Evolutionary conservation across 2,888 invertebrate genomes (phyloP).

Genomic region (Harmothoe impar): DNA sequence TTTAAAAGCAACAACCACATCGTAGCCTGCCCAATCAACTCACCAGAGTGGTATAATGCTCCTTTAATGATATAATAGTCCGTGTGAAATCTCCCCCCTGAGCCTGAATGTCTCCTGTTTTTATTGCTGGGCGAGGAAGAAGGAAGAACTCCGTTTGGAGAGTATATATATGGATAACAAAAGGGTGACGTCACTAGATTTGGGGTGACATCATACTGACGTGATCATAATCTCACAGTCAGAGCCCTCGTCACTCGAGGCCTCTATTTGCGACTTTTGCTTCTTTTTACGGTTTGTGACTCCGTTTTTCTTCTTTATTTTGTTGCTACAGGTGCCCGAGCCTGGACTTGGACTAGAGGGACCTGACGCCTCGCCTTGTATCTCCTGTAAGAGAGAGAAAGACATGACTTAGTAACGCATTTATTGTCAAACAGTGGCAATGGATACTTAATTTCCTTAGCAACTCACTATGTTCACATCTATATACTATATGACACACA

Average conservation of each 20-base stretch:
- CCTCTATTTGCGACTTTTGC: conserved; percentile 72
- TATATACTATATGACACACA: too few relatives aligned
- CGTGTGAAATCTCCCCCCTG: background rate
- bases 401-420: too few relatives aligned
- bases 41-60: background rate
- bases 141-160: background rate
- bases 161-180: background rate
- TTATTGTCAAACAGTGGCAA: too few relatives aligned
- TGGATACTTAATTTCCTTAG: too few relatives aligned
- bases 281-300: conserved; percentile 62
- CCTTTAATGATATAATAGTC: background rate
- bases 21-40: background rate
- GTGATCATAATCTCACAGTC: conserved; percentile 76
- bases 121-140: conserved; percentile 22
- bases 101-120: background rate
- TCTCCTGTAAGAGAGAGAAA: conserved; percentile 13
- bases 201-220: conserved; percentile 68
- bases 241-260: conserved; percentile 74
- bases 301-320: conserved; percentile 55
- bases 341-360: conserved; percentile 52
- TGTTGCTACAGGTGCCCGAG: conserved; percentile 15
- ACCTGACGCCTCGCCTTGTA: conserved; percentile 36
- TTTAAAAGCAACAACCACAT: background rate
- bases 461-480: too few relatives aligned
- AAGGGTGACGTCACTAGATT: background rate